Evolutionary conservation across 2,113 vertebrate genomes (phyloP).

Genomic region (Sus scrofa): DNA sequence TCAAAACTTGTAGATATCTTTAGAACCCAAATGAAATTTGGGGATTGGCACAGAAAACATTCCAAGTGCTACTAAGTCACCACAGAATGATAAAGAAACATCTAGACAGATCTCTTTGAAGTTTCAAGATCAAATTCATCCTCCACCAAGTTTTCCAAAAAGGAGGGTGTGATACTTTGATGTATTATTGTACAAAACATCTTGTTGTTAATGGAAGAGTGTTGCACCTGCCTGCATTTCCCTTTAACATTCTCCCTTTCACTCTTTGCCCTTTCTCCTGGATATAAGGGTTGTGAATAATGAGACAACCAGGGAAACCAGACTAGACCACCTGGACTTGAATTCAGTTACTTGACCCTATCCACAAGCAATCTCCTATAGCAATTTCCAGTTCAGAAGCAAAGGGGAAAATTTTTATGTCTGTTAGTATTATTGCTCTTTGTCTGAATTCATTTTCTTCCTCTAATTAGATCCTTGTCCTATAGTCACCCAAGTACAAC

Average conservation of each 20-base stretch:
- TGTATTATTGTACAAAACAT: neutral
- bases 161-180: neutral
- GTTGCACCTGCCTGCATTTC: neutral
- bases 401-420: neutral
- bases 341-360: neutral
- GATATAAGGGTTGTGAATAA: neutral
- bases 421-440: neutral
- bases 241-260: neutral
- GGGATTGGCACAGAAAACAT: neutral
- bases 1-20: neutral
- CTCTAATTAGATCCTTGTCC: neutral
- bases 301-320: neutral
- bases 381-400: neutral
- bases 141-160: neutral
- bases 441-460: neutral
- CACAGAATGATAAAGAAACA: neutral
- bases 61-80: neutral
- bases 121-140: neutral
- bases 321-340: neutral
- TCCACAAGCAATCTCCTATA: neutral
- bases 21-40: neutral
- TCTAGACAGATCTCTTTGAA: neutral
- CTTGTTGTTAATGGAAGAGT: neutral
- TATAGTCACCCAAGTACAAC: neutral
- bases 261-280: neutral